Percentiles rank a stretch among this genome's conserved stretches.
Evolutionary conservation across 1,140 invertebrate genomes (phyloP).

Genomic region (Antheraea pernyi): DNA sequence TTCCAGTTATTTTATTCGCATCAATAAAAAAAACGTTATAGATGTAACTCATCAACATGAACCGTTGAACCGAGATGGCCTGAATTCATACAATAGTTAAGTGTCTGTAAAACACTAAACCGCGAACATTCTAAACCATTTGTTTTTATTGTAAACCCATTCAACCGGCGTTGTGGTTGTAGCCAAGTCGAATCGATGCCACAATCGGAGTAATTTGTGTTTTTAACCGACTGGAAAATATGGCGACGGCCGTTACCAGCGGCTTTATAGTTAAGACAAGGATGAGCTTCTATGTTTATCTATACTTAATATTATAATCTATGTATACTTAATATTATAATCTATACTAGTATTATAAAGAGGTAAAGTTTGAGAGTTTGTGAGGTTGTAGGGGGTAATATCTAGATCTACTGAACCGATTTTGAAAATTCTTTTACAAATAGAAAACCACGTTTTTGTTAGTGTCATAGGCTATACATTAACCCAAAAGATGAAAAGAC

Average conservation of each 20-base stretch:
- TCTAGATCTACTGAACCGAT: too few species aligned
- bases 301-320: too few species aligned
- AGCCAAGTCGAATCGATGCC: constrained; percentile 10
- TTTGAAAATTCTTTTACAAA: too few species aligned
- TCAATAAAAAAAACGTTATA: background rate
- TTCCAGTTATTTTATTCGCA: background rate
- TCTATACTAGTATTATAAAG: too few species aligned
- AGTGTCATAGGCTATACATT: too few species aligned
- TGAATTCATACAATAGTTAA: constrained; percentile 3
- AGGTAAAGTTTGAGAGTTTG: too few species aligned
- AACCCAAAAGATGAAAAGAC: too few species aligned
- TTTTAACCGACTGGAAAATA: constrained; percentile 20
- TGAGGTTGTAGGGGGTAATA: too few species aligned
- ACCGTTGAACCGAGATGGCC: constrained; percentile 6
- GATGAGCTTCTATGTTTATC: background rate
- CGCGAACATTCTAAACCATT: background rate
- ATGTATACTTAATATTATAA: too few species aligned
- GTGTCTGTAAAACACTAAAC: constrained; percentile 8
- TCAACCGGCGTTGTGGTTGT: constrained; percentile 8
- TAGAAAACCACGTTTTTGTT: too few species aligned
- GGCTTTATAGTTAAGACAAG: background rate
- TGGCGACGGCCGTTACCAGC: background rate
- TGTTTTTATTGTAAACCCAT: constrained; percentile 18
- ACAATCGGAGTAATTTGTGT: constrained; percentile 9
- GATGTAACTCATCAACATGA: background rate